Evolutionary conservation across 2,797 vertebrate genomes (phyloP).

Genomic region (Discoglossus pictus): DNA sequence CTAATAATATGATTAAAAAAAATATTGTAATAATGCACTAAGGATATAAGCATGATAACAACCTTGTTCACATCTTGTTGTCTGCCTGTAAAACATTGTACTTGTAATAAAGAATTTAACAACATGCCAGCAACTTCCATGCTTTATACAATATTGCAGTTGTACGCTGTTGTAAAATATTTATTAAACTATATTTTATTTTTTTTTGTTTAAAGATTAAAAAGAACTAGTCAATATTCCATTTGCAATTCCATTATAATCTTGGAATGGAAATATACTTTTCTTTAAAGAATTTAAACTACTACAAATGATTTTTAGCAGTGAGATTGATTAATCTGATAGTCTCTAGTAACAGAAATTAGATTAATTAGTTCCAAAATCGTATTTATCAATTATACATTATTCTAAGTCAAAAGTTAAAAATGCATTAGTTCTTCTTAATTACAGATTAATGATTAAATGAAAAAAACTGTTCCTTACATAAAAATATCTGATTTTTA

Average conservation of each 20-base stretch:
- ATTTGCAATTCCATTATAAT: constrained; percentile 65
- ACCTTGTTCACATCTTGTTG: no score
- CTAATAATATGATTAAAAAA: no score
- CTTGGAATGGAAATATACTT: constrained; percentile 54
- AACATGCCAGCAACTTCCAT: no score
- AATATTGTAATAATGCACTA: no score
- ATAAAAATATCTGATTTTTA: no score
- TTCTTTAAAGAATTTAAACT: constrained; percentile 57
- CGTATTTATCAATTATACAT: not conserved
- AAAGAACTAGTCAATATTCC: constrained; percentile 63
- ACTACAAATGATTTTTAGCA: constrained; percentile 61
- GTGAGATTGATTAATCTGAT: constrained; percentile 47
- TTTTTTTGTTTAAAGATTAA: constrained; percentile 53
- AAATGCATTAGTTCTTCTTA: not conserved
- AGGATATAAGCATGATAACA: no score
- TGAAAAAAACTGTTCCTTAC: no score
- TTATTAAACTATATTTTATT: constrained; percentile 59
- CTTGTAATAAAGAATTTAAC: no score
- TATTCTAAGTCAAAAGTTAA: not conserved
- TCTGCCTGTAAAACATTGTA: no score
- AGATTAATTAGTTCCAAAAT: not conserved
- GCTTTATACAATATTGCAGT: no score
- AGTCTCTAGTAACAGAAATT: constrained; percentile 44
- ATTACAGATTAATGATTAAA: no score
- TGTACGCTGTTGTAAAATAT: no score